Conservation (phyloP, 2,888 invertebrate genomes). For the Meandrusa payeni region DNA sequence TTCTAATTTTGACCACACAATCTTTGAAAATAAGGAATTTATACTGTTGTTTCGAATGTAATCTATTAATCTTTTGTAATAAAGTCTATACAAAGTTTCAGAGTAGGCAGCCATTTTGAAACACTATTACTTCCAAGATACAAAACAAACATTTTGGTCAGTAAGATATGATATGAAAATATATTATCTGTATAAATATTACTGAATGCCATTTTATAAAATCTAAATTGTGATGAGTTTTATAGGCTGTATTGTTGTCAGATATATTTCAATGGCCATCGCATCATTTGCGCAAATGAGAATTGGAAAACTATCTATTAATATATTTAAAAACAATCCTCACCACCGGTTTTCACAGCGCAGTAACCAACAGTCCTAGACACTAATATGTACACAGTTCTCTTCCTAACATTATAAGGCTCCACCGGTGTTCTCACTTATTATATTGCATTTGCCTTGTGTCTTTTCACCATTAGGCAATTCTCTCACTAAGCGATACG, state of each 20-base stretch:
- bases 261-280: constrained; percentile 33
- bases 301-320: constrained; percentile 40
- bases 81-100: no score
- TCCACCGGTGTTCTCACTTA: constrained; percentile 58
- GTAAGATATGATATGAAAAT: constrained; percentile 14
- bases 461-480: constrained; percentile 27
- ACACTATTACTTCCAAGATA: no score
- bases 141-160: no score
- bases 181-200: not conserved
- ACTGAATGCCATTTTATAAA: not conserved
- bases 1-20: no score
- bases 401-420: constrained; percentile 61
- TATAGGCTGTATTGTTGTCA: constrained; percentile 6
- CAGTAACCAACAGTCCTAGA: constrained; percentile 46
- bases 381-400: constrained; percentile 71
- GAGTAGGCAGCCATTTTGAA: no score
- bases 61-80: no score
- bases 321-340: constrained; percentile 54
- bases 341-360: constrained; percentile 61
- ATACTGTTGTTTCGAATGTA: no score
- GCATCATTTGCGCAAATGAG: constrained; percentile 66
- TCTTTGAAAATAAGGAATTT: no score
- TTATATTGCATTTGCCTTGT: constrained; percentile 41
- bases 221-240: constrained; percentile 14
- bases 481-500: constrained; percentile 34